Conservation (phyloP, 1,140 invertebrate genomes). For the Habropoda laboriosa region DNA sequence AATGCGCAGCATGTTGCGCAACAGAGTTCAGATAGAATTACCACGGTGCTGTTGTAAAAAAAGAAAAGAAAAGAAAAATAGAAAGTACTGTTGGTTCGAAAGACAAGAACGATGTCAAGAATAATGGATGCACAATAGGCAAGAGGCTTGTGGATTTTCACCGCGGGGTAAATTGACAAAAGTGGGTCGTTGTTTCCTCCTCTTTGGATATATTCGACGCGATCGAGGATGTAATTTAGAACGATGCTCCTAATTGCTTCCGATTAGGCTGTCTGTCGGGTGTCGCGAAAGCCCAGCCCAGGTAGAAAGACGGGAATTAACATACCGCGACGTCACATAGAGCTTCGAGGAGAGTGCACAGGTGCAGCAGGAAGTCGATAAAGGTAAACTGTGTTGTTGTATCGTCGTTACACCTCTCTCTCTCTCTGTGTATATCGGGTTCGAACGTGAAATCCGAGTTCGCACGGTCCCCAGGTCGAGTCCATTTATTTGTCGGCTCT, state of each 20-base stretch:
- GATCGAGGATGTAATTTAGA: conserved; percentile 39
- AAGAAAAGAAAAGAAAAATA: neutral
- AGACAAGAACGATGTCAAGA: too few relatives aligned
- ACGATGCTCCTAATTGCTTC: conserved; percentile 45
- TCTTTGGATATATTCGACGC: neutral
- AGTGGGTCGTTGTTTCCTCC: conserved; percentile 36
- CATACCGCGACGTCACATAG: conserved; percentile 23
- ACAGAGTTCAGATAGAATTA: too few relatives aligned
- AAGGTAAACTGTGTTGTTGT: too few relatives aligned
- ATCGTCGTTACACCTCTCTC: too few relatives aligned
- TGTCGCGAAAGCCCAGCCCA: conserved; percentile 45
- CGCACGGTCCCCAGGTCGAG: neutral
- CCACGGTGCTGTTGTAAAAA: too few relatives aligned
- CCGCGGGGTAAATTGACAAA: neutral
- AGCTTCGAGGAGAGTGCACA: conserved; percentile 34
- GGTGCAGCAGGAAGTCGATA: conserved; percentile 65
- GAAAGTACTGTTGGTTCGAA: too few relatives aligned
- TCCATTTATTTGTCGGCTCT: conserved; percentile 13
- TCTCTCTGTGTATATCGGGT: neutral
- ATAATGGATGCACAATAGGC: too few relatives aligned
- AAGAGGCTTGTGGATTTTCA: neutral
- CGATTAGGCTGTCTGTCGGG: conserved; percentile 42
- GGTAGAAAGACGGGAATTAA: conserved; percentile 40
- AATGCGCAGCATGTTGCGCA: too few relatives aligned
- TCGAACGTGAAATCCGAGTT: conserved; percentile 24